Base-by-base conservation (phyloP, 2,888 invertebrate species). In the Nemotelus pantherinus region DNA sequence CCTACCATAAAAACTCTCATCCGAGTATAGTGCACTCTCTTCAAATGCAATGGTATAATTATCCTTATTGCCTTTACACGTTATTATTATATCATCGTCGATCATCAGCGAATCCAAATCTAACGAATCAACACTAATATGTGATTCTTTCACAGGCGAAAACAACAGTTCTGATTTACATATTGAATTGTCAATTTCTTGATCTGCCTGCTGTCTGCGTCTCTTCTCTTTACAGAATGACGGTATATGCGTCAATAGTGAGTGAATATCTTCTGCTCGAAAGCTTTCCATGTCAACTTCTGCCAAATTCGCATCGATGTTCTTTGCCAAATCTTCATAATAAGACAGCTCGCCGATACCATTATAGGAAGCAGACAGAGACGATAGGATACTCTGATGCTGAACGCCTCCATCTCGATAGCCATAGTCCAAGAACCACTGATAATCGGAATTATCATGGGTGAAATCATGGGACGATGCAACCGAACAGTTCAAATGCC, bases 201-300 rank as follows among this genome's bases (percentile, higher is more conserved):
- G 93, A 81, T 80, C 77, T 84, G 88, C 88, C 89, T 91, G 91
- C 10, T 53, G 63, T 5, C 65, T 50, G 39, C 71, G 71, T 76
- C 64, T 43, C 5, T 82, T 80, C 76, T 85, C 88, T 88, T 89
- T 91, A 91, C 93, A 92, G 90, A 92, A 85, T 91, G 92, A 89
- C 90, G 94, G 90, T 90, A 93, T 89, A 91, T 92, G 87, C 81
- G 94, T 93, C 80, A 96, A 90, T 83, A 95, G 89, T 81, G 94
- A 94, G 85, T 95, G 95, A 83, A 97, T 96, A 85, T 97, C 96
- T 88, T 96, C 94, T 43, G 95, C 94, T 82, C 93, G 92, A 88
- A 96, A 96, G 86, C 95, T 95, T 87, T 97, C 96, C 94, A 97
- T 97, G 88, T 97, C 97, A 77, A 96, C 95, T 88, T 97, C 95